phyloP scores from a whole-genome alignment of 2,797 vertebrate species.

The Xyrichtys novacula region DNA sequence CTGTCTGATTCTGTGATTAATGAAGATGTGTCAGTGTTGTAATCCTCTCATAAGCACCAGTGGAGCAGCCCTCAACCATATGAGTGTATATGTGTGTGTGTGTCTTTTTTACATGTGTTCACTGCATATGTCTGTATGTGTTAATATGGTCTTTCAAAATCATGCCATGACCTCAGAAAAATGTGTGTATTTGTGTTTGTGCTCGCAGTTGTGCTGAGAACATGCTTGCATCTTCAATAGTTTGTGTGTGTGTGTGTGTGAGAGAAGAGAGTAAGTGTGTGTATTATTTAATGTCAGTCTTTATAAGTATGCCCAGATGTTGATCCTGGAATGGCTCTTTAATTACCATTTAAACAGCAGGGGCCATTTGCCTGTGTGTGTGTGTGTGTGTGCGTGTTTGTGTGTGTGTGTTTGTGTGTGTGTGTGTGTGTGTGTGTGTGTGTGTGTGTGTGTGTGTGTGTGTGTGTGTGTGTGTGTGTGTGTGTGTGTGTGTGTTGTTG shows the following conservation, averaged over 20 bases:
- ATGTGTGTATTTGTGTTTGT: slow-evolving; percentile 8
- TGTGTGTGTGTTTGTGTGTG: not conserved
- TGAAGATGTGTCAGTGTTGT: slow-evolving; percentile 90
- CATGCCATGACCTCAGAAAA: not conserved
- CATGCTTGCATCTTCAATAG: slow-evolving; percentile 21
- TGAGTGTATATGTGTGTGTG: slow-evolving; percentile 17
- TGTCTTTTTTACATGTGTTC: slow-evolving; percentile 4
- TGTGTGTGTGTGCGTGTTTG: slow-evolving; percentile 19
- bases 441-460: slow-evolving; percentile 27
- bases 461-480: slow-evolving; percentile 13
- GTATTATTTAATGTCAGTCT: slow-evolving; percentile 73
- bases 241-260: slow-evolving; percentile 1
- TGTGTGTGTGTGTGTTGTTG: slow-evolving; percentile 85
- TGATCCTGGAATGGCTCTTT: slow-evolving; percentile 96
- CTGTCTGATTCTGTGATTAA: slow-evolving; percentile 88
- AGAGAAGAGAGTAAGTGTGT: slow-evolving; percentile 23
- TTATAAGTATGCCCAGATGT: slow-evolving; percentile 90
- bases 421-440: slow-evolving; percentile 24
- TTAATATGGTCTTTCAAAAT: not conserved
- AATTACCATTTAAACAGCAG: slow-evolving; percentile 99
- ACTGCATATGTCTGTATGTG: slow-evolving; percentile 1
- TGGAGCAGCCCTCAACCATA: slow-evolving; percentile 68
- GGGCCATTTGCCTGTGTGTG: slow-evolving; percentile 76
- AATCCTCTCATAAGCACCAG: slow-evolving; percentile 88
- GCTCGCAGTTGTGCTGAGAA: slow-evolving; percentile 11